These are phyloP conservation scores for Sisor rabdophorus DNA, from an alignment of 2,113 vertebrate species.

Conservation along the genomic window DNA sequence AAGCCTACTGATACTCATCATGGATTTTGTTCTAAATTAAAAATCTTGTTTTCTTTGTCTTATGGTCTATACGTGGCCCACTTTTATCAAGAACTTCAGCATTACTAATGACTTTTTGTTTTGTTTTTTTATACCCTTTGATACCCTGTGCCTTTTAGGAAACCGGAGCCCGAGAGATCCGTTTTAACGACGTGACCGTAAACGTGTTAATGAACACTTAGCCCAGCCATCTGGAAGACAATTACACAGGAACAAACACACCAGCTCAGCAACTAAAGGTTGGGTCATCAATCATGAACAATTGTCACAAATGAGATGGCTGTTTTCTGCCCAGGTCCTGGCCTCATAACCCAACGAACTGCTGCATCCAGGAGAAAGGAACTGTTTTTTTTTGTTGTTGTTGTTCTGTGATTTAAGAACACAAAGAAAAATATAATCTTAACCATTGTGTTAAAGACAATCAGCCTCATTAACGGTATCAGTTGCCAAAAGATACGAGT, in stretches of 20 bases:
- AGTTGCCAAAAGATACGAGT: background rate
- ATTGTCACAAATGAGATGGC: conserved; percentile 71
- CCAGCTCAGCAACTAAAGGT: conserved; percentile 78
- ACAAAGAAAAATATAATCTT: conserved; percentile 30
- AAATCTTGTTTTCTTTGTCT: too few relatives aligned
- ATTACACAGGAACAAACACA: conserved; percentile 77
- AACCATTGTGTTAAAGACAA: conserved; percentile 42
- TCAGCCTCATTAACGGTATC: conserved; percentile 29
- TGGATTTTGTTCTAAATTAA: background rate
- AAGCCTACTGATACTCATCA: background rate
- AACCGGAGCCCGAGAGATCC: conserved; percentile 47
- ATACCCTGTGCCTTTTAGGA: conserved; percentile 47
- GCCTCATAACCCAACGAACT: conserved; percentile 70
- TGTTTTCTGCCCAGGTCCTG: conserved; percentile 62
- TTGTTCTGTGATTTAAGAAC: conserved; percentile 26
- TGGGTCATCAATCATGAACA: conserved; percentile 75
- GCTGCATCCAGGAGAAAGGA: conserved; percentile 53
- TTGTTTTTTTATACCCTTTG: conserved; percentile 62
- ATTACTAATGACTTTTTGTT: conserved; percentile 24
- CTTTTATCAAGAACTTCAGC: background rate
- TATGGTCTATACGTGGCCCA: too few relatives aligned
- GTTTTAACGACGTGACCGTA: conserved; percentile 55
- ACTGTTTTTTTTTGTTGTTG: background rate
- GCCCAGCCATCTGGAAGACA: conserved; percentile 80
- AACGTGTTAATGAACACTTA: conserved; percentile 77